Evolutionary conservation across 1,140 invertebrate species (phyloP).

Genomic region (Gyrodactylus salaris): DNA sequence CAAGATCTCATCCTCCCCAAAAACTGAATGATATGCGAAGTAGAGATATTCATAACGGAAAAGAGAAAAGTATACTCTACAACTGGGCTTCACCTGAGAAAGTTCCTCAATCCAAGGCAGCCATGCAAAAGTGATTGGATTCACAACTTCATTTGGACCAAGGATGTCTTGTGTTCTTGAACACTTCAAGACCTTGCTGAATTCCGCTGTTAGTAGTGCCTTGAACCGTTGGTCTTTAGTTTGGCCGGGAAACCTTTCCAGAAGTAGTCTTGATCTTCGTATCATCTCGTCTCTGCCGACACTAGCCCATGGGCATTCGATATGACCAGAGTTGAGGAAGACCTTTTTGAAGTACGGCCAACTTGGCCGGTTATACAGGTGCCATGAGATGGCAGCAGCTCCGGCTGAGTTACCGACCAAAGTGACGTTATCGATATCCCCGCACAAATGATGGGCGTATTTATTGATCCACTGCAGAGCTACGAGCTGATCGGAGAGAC

Average conservation of each 20-base stretch:
- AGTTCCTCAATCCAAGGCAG: not conserved
- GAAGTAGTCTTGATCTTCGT: not conserved
- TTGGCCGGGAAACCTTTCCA: not conserved
- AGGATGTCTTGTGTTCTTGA: not conserved
- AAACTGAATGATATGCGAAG: too few relatives aligned
- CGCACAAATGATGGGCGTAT: constrained; percentile 15
- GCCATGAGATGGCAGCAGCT: constrained; percentile 9
- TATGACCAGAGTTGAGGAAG: not conserved
- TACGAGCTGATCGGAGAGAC: constrained; percentile 29
- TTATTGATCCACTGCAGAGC: constrained; percentile 27
- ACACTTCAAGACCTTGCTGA: not conserved
- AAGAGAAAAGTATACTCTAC: too few relatives aligned
- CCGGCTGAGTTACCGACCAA: constrained; percentile 15
- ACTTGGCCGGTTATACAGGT: not conserved
- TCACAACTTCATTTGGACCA: not conserved
- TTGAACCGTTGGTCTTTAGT: too few relatives aligned
- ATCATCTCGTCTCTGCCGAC: not conserved
- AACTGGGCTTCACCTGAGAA: too few relatives aligned
- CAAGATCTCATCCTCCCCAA: too few relatives aligned
- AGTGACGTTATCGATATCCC: constrained; percentile 13
- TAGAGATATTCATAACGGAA: too few relatives aligned
- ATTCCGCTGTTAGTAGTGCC: too few relatives aligned
- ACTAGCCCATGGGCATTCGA: not conserved
- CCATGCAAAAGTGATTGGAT: not conserved
- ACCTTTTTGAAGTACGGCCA: not conserved